phyloP scores from a whole-genome alignment of 2,888 invertebrate species.

The Alcis repandata region DNA sequence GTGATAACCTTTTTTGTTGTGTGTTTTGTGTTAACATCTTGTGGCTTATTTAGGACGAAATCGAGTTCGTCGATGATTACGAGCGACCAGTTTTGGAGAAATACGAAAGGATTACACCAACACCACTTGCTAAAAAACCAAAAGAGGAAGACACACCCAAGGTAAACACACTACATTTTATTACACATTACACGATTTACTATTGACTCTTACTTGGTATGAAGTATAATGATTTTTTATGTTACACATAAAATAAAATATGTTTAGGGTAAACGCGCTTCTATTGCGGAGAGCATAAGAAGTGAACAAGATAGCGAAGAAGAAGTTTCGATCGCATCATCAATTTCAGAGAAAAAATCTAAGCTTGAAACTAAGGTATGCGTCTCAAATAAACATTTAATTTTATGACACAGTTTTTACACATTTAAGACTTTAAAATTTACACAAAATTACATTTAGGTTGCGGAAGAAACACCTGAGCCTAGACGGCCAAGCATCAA shows the following conservation, averaged over 20 bases:
- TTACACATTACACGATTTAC: conserved; percentile 49
- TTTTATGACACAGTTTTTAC: conserved; percentile 5
- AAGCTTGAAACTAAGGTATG: conserved; percentile 71
- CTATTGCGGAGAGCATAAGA: conserved; percentile 77
- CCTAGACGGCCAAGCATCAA: conserved; percentile 74
- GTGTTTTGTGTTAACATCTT: conserved; percentile 68
- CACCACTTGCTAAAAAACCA: conserved; percentile 82
- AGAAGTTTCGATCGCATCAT: conserved; percentile 71
- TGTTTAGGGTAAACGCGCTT: conserved; percentile 76
- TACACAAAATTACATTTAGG: conserved; percentile 56
- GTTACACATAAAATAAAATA: neutral
- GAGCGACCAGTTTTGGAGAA: conserved; percentile 92
- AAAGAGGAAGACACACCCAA: conserved; percentile 80
- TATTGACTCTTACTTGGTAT: conserved; percentile 9
- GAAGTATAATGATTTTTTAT: conserved; percentile 5
- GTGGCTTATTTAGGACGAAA: conserved; percentile 79
- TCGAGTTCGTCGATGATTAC: conserved; percentile 90
- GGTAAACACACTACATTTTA: conserved; percentile 74
- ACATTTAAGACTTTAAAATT: conserved; percentile 24
- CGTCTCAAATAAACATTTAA: conserved; percentile 1
- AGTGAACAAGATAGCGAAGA: conserved; percentile 80
- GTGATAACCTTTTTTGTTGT: conserved; percentile 56
- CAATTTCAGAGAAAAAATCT: conserved; percentile 73
- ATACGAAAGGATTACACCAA: conserved; percentile 88
- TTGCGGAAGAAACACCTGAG: conserved; percentile 71